Conservation (phyloP, 2,797 vertebrate species). For the Danio kyathit region DNA sequence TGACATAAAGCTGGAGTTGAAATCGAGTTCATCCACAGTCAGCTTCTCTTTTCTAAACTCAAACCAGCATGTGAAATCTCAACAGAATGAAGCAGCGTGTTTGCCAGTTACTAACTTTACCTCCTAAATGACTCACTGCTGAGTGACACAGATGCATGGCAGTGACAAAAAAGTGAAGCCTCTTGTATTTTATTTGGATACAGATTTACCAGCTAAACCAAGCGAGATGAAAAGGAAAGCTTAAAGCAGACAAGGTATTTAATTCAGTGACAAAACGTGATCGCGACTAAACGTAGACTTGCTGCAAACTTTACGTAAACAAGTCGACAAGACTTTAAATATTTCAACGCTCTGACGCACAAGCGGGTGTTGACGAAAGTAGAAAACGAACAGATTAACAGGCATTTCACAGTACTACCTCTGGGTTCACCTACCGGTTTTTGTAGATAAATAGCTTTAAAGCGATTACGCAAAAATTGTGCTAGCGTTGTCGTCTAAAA, state of each 20-base stretch:
- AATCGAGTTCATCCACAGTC: slow-evolving; percentile 27
- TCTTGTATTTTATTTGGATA: slow-evolving; percentile 4
- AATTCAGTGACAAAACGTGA: not conserved
- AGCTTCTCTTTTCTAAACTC: slow-evolving; percentile 10
- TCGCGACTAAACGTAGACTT: not conserved
- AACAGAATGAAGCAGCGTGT: slow-evolving; percentile 2
- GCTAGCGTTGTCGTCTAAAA: slow-evolving; percentile 2
- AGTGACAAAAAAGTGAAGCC: not conserved
- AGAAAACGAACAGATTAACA: not conserved
- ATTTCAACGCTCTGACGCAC: slow-evolving; percentile 30
- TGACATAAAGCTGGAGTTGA: slow-evolving; percentile 52
- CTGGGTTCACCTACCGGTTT: not conserved
- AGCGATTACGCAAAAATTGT: slow-evolving; percentile 11
- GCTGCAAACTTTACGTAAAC: slow-evolving; percentile 9
- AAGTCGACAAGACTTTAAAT: not conserved
- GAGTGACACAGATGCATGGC: slow-evolving; percentile 6
- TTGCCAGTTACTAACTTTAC: slow-evolving; percentile 40
- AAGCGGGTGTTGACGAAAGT: not conserved
- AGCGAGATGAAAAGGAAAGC: not conserved
- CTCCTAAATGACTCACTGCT: slow-evolving; percentile 31
- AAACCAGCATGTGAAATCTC: slow-evolving; percentile 18
- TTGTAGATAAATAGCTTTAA: not conserved
- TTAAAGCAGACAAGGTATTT: not conserved
- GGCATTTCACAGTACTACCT: not conserved
- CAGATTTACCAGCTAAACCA: not conserved